Evolutionary conservation across 2,888 invertebrate species (phyloP).

Genomic region (Odontomyia ornata): DNA sequence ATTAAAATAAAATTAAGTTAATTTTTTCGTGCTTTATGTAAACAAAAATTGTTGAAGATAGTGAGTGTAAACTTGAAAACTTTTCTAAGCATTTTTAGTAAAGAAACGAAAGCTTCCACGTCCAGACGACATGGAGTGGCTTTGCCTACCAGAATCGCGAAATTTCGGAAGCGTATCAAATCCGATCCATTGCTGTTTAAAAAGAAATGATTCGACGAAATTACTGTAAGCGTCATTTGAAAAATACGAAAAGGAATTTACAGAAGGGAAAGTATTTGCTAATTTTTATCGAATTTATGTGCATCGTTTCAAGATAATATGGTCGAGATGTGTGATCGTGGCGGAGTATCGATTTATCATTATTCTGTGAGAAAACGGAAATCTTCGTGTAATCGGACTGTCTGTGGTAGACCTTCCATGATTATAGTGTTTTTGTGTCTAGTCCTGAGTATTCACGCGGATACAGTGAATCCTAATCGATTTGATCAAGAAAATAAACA

Average conservation of each 20-base stretch:
- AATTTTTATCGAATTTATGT: not conserved
- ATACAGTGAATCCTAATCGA: not conserved
- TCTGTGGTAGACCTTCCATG: not conserved
- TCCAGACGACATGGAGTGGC: slow-evolving; percentile 33
- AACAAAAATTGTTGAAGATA: not conserved
- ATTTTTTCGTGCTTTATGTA: slow-evolving; percentile 7
- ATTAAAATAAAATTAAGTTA: slow-evolving; percentile 23
- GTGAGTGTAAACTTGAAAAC: not conserved
- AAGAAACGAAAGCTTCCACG: slow-evolving; percentile 27
- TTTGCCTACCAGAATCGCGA: not conserved
- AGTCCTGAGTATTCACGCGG: slow-evolving; percentile 52
- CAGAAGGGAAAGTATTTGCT: too few species aligned
- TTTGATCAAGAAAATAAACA: not conserved
- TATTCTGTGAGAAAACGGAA: slow-evolving; percentile 18
- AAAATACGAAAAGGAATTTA: slow-evolving; percentile 11
- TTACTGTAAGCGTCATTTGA: not conserved
- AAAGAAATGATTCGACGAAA: slow-evolving; percentile 8
- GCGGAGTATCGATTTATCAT: not conserved
- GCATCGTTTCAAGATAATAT: not conserved
- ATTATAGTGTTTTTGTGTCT: slow-evolving; percentile 51
- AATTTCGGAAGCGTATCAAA: not conserved
- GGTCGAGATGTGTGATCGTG: not conserved
- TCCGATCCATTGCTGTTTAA: not conserved
- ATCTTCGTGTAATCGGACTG: not conserved
- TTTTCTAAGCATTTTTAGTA: slow-evolving; percentile 8